Base-by-base conservation (phyloP, 1,140 invertebrate genomes). In the Heliconius nattereri region DNA sequence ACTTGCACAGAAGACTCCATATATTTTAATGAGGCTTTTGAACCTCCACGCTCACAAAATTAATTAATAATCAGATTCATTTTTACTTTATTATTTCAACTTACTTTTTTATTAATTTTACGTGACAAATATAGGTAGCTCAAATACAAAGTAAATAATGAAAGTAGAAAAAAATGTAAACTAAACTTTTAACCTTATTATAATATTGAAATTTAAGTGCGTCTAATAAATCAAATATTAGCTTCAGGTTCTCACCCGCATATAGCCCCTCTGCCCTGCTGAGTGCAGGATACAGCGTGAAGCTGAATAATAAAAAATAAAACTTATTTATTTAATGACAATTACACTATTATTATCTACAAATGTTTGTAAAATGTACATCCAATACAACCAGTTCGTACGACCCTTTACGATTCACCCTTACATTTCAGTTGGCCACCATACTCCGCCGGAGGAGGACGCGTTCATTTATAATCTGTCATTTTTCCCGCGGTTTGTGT, bases 361-460 rank as follows among this genome's bases (percentile, higher is more conserved):
- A 66, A 29, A 29, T 11, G 60, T 29, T 66, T 66, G 60, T 66
- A 66, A 26, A 66, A 66, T 13, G 60, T 66, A 71, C 78, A 29
- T 45, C 73, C 73, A 52, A 79, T 71, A 71, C 52, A 35, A 71
- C 49, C 45, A 75, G 40, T 23, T 35, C 57, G 74, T 73, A n/a
- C 23, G 26, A 70, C 60, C 60, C 60, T 7, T 54, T 75, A 52
- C 75, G 75, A 37, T 45, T 60, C 3, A 75, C 78, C 73, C 74
- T 82, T 40, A 45, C n/a, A 45, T 73, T 76, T 79, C 81, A 83
- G 81, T 80, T 60, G 60, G 72, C 78, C 77, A 75, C 74, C 70
- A 77, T 72, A 75, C 70, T 29, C 72, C 66, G 76, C 13, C 29
- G 73, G 73, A 57, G 70, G 78, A 45, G 73, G 81, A 78, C 76